A percentile compares a stretch with the other conserved stretches of the same genome.
phyloP scores from a whole-genome alignment of 2,113 vertebrate genomes.

The Gasterosteus nipponicus region DNA sequence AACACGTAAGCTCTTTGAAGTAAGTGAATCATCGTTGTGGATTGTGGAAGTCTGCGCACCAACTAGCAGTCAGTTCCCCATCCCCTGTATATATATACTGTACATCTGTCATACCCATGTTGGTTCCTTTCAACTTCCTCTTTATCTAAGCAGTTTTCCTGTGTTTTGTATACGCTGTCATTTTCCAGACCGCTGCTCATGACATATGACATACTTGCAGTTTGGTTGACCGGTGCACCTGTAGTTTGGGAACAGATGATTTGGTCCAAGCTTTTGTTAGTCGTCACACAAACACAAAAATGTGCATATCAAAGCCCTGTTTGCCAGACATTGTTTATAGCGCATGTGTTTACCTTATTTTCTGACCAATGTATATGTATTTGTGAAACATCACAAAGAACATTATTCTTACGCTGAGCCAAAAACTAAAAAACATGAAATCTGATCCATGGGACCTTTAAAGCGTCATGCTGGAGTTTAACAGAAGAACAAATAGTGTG shows the following conservation, averaged over 20 bases:
- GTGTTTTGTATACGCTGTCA: slow-evolving; percentile 64
- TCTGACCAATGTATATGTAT: slow-evolving; percentile 37
- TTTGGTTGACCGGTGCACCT: slow-evolving; percentile 53
- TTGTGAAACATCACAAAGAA: slow-evolving; percentile 35
- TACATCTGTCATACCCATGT: slow-evolving; percentile 37
- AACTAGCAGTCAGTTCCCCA: slow-evolving; percentile 1
- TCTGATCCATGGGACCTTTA: slow-evolving; percentile 17
- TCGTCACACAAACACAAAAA: not conserved
- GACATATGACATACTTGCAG: slow-evolving; percentile 41
- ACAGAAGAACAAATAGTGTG: slow-evolving; percentile 32
- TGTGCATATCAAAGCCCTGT: slow-evolving; percentile 42
- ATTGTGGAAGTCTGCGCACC: slow-evolving; percentile 18
- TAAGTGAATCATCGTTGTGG: slow-evolving; percentile 32
- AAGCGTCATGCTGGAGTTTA: slow-evolving; percentile 10
- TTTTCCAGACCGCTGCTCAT: slow-evolving; percentile 42
- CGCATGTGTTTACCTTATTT: slow-evolving; percentile 49
- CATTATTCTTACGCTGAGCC: slow-evolving; percentile 43
- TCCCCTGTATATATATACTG: slow-evolving; percentile 20
- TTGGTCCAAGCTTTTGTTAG: slow-evolving; percentile 6
- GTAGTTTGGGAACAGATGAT: slow-evolving; percentile 46
- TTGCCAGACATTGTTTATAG: slow-evolving; percentile 53
- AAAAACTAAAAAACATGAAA: slow-evolving; percentile 47
- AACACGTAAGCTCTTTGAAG: slow-evolving; percentile 47
- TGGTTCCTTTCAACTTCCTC: slow-evolving; percentile 47
- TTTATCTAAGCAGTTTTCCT: slow-evolving; percentile 52